These are phyloP conservation scores for Archips crataeganus DNA, from an alignment of 2,888 invertebrate genomes.

Conservation along the genomic window DNA sequence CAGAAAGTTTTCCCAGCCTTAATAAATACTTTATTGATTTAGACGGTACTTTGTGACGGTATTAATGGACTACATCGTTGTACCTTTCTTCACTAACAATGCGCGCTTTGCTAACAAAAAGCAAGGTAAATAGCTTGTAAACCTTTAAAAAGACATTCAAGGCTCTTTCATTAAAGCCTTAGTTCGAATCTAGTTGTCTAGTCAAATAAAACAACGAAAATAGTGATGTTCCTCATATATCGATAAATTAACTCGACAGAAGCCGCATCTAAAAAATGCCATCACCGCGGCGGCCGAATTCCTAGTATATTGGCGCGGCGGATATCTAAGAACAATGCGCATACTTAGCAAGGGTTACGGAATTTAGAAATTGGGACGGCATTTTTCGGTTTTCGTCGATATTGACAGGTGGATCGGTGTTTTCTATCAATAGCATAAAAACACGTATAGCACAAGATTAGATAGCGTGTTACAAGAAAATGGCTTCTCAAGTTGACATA, in stretches of 20 bases:
- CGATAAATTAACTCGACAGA: neutral
- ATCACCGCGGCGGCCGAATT: neutral
- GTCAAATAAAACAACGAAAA: neutral
- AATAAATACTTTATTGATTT: too few relatives aligned
- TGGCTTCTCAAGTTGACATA: too few relatives aligned
- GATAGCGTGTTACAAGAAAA: neutral
- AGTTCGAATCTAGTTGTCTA: too few relatives aligned
- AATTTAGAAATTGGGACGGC: conserved; percentile 38
- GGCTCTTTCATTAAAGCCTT: too few relatives aligned
- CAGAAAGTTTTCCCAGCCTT: too few relatives aligned
- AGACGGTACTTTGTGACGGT: too few relatives aligned
- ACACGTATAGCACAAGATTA: neutral
- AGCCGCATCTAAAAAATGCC: neutral
- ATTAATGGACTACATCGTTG: too few relatives aligned
- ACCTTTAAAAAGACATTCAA: too few relatives aligned
- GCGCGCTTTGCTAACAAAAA: too few relatives aligned
- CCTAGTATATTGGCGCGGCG: conserved; percentile 37
- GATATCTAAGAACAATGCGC: conserved; percentile 38
- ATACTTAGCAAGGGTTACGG: conserved; percentile 39
- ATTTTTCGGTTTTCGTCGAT: conserved; percentile 31
- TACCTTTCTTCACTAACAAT: too few relatives aligned
- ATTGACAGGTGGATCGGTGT: conserved; percentile 22
- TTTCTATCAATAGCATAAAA: neutral
- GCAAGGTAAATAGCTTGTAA: too few relatives aligned
- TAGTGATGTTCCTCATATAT: neutral